Conservation (phyloP, 2,888 invertebrate genomes). For the Protonemura montana region DNA sequence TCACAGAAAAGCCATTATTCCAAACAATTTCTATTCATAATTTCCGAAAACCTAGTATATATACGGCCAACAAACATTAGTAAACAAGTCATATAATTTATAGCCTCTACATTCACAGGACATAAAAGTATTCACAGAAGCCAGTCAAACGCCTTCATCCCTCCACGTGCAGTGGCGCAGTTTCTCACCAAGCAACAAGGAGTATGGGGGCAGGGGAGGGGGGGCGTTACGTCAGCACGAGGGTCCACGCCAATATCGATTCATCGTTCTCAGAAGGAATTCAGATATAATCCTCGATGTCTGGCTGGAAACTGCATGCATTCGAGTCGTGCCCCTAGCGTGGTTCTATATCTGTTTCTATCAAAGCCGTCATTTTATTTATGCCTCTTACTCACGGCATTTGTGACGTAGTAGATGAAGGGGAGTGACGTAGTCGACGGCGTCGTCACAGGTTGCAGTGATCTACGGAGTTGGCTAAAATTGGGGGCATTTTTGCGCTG, state of each 20-base stretch:
- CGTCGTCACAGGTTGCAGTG: background rate
- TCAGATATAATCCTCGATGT: constrained; percentile 7
- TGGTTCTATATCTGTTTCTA: background rate
- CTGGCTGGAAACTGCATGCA: background rate
- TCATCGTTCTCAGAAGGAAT: background rate
- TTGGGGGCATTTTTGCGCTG: too few species aligned
- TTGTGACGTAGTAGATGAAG: background rate
- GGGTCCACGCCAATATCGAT: background rate
- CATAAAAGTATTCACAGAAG: too few species aligned
- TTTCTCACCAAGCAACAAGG: too few species aligned
- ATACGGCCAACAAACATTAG: background rate
- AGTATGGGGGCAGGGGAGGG: background rate
- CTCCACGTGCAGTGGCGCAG: too few species aligned
- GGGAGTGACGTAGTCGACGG: background rate
- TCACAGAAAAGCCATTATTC: background rate
- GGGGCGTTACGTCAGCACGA: background rate
- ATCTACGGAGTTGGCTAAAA: background rate
- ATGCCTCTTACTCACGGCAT: background rate
- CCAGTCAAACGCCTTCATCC: too few species aligned
- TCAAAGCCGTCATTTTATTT: background rate
- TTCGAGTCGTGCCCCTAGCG: background rate
- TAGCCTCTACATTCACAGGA: too few species aligned
- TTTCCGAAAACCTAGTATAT: background rate
- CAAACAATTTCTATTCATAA: background rate
- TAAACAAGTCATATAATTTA: too few species aligned